These are phyloP conservation scores for Caenorhabditis remanei DNA, from an alignment of 1,140 invertebrate species.

Conservation along the genomic window DNA sequence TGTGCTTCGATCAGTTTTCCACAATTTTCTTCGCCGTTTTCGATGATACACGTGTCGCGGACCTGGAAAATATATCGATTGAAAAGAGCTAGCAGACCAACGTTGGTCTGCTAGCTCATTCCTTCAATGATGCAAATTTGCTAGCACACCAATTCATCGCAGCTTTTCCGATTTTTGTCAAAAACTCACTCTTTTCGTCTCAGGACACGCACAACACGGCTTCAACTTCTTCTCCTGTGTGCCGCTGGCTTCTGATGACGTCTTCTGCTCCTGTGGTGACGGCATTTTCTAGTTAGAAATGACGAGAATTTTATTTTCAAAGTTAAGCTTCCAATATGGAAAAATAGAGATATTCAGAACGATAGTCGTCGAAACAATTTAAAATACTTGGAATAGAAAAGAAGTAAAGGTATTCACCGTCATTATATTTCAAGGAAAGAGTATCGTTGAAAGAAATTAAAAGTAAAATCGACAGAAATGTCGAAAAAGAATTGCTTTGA, in stretches of 20 bases:
- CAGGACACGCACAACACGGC: slow-evolving; percentile 96
- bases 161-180: background rate
- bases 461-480: background rate
- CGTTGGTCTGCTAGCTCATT: background rate
- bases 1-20: slow-evolving; percentile 91
- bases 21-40: slow-evolving; percentile 93
- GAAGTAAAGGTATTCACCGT: background rate
- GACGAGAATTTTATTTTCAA: background rate
- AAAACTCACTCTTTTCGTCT: slow-evolving; percentile 86
- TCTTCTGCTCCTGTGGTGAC: slow-evolving; percentile 48
- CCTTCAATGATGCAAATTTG: background rate
- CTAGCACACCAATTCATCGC: background rate
- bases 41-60: slow-evolving; percentile 83
- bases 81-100: background rate
- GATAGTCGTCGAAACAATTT: background rate
- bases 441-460: slow-evolving; percentile 30
- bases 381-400: background rate
- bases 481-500: background rate
- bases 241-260: slow-evolving; percentile 38
- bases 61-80: slow-evolving; percentile 64
- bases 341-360: slow-evolving; percentile 17
- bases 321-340: background rate
- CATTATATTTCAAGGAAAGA: slow-evolving; percentile 42
- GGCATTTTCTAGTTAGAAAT: slow-evolving; percentile 29
- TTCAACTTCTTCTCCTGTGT: slow-evolving; percentile 80